Percentiles rank a stretch among this genome's conserved stretches.
phyloP scores from a whole-genome alignment of 2,888 invertebrate genomes.

The Trichopria drosophilae region DNA sequence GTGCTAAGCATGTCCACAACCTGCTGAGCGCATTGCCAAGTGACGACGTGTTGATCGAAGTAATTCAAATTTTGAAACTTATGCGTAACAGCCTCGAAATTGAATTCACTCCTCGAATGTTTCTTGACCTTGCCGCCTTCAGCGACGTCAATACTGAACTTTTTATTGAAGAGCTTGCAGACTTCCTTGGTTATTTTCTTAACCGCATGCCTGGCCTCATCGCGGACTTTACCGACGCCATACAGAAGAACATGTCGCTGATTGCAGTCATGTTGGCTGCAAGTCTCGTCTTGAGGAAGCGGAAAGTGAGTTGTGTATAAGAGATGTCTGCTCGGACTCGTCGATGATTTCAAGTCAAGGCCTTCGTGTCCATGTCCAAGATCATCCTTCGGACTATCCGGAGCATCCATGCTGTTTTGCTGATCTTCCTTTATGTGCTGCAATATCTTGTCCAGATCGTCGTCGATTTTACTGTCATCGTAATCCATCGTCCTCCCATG shows the following conservation, averaged over 20 bases:
- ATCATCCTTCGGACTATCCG: slow-evolving; percentile 78
- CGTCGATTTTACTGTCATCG: slow-evolving; percentile 90
- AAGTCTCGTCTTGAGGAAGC: slow-evolving; percentile 75
- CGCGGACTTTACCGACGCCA: slow-evolving; percentile 92
- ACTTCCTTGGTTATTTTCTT: slow-evolving; percentile 96
- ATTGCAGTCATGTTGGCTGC: slow-evolving; percentile 88
- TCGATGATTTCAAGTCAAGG: slow-evolving; percentile 50
- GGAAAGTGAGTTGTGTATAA: slow-evolving; percentile 96
- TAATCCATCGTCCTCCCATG: slow-evolving; percentile 71
- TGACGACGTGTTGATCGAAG: slow-evolving; percentile 96
- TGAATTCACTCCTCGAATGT: slow-evolving; percentile 89
- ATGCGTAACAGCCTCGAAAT: slow-evolving; percentile 87
- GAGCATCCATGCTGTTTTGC: slow-evolving; percentile 86
- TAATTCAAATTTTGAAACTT: slow-evolving; percentile 88
- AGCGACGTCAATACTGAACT: slow-evolving; percentile 93
- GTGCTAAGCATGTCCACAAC: slow-evolving; percentile 89
- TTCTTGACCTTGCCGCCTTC: slow-evolving; percentile 94
- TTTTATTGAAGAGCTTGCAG: slow-evolving; percentile 92
- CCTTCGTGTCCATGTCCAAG: slow-evolving; percentile 61
- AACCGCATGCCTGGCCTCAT: slow-evolving; percentile 90
- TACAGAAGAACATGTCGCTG: slow-evolving; percentile 93
- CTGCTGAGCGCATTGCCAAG: slow-evolving; percentile 85
- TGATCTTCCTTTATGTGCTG: slow-evolving; percentile 94
- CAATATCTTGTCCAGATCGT: slow-evolving; percentile 86
- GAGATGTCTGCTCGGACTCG: slow-evolving; percentile 76